Evolutionary conservation across 2,797 vertebrate species (phyloP), one percentile per base, ranked within the genome.

Genomic region (Huso huso): DNA sequence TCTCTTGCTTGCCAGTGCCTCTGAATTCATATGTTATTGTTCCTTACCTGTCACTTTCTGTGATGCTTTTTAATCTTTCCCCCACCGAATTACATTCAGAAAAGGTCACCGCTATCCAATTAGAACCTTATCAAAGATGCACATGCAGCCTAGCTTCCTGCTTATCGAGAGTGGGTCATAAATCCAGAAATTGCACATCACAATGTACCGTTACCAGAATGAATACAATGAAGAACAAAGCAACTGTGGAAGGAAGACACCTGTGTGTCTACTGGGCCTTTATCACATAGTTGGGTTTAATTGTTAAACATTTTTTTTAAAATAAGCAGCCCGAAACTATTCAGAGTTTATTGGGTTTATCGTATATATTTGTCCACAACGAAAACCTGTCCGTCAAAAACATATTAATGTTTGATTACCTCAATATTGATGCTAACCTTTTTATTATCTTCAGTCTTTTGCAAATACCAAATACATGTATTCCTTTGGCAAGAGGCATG

Each of bases 61-160:
- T 78, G 77, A 84, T 84, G 84, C 86, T 86, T 89, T 91, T 89
- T 91, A 89, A 88, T 90, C 86, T 90, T 90, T 82, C 73, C 81
- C 71, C 76, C 77, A 53, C 58, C 83, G 86, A 89, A 91, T 89
- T 90, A 84, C 84, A 84, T 77, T 84, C 15, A 85, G 77, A 86
- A 93, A 95, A 95, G 94, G 92, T 96, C 93, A 95, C 87, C 69
- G 71, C 84, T 80, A 90, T 90, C 91, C 92, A 95, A 95, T 96
- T 95, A 95, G 91, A 93, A 90, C 84, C 88, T 93, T 92, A 93
- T 95, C 91, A 92, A 90, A 84, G 84, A 93, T 90, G 90, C 89
- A 91, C 89, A 90, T 76, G 76, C 84, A 84, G 85, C 75, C 81
- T 75, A 64, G 76, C 84, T 86, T 82, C 83, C 75, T 0, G 57